Percentiles rank a stretch among this genome's conserved stretches.
Evolutionary conservation across 1,140 invertebrate genomes (phyloP).

Genomic region (Drosophila subpulchrella): DNA sequence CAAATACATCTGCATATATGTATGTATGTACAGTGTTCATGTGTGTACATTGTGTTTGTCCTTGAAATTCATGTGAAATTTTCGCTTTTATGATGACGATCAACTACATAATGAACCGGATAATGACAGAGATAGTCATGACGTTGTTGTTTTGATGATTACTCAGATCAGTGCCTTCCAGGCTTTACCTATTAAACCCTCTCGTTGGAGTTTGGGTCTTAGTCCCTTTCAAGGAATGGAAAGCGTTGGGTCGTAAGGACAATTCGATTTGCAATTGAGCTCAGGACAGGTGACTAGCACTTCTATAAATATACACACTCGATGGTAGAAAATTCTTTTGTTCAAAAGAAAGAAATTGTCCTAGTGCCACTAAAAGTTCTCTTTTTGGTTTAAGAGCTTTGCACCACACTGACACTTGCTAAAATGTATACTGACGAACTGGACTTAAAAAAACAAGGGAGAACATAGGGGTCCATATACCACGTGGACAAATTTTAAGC

Average conservation of each 20-base stretch:
- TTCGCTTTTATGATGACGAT: constrained; percentile 51
- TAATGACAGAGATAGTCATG: constrained; percentile 15
- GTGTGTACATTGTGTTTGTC: constrained; percentile 58
- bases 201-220: constrained; percentile 14
- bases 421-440: too few species aligned
- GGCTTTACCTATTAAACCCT: background rate
- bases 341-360: background rate
- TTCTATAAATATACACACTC: too few species aligned
- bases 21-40: constrained; percentile 1
- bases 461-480: too few species aligned
- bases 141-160: constrained; percentile 36
- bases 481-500: too few species aligned
- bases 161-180: constrained; percentile 16
- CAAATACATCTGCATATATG: background rate
- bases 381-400: too few species aligned
- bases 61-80: constrained; percentile 82
- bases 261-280: constrained; percentile 23
- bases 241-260: background rate
- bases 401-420: too few species aligned
- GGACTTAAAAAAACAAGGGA: too few species aligned
- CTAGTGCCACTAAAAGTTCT: background rate
- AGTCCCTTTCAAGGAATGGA: background rate
- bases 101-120: constrained; percentile 13
- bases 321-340: background rate
- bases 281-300: constrained; percentile 22